Percentiles rank a stretch among this genome's conserved stretches.
Conservation (phyloP, 1,140 invertebrate species). For the Habropoda laboriosa region DNA sequence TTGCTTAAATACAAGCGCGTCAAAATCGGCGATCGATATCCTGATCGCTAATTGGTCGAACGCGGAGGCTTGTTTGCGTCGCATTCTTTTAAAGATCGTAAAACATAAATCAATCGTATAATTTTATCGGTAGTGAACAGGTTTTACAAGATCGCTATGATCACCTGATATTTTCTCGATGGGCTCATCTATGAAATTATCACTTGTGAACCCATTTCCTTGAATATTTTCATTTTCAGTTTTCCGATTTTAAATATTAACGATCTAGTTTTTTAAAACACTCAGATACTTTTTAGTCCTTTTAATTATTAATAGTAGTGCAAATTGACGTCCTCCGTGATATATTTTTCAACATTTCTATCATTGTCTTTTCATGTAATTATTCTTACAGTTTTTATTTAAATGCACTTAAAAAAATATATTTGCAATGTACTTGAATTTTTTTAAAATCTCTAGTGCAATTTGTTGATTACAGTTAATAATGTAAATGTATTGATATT, state of each 20-base stretch:
- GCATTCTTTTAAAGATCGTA: slow-evolving; percentile 21
- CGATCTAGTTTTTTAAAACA: background rate
- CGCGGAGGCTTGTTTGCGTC: slow-evolving; percentile 50
- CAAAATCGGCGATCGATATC: background rate
- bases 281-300: background rate
- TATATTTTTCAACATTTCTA: background rate
- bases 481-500: slow-evolving; percentile 19
- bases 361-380: background rate
- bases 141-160: slow-evolving; percentile 48
- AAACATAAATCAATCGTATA: slow-evolving; percentile 37
- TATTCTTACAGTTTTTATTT: background rate
- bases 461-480: background rate
- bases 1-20: slow-evolving; percentile 54
- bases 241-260: background rate
- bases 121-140: background rate
- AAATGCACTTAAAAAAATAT: background rate
- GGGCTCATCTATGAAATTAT: slow-evolving; percentile 61
- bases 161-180: slow-evolving; percentile 42
- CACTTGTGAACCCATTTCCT: slow-evolving; percentile 35
- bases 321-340: background rate
- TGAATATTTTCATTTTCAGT: background rate
- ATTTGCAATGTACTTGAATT: background rate
- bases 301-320: background rate
- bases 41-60: slow-evolving; percentile 63
- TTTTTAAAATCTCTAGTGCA: no score